Evolutionary conservation across 1,140 invertebrate species (phyloP).

Genomic region (Hylaeus volcanicus): DNA sequence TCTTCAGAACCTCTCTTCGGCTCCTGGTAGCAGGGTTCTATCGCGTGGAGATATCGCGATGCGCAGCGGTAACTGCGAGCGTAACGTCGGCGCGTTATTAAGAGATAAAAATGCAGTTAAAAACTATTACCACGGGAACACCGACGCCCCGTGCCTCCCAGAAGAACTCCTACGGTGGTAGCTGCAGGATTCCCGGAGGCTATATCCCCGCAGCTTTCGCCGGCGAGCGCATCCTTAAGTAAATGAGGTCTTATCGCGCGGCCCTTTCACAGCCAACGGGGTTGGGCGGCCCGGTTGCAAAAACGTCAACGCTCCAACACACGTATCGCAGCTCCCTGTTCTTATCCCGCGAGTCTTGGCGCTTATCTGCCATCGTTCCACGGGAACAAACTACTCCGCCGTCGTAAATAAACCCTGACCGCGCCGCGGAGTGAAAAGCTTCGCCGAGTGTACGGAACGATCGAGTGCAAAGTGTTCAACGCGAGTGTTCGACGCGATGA

Average conservation of each 20-base stretch:
- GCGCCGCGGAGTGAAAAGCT: not conserved
- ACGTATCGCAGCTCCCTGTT: not conserved
- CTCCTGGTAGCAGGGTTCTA: not conserved
- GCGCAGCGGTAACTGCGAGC: not conserved
- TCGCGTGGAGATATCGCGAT: not conserved
- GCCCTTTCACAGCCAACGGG: not conserved
- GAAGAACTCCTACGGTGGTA: not conserved
- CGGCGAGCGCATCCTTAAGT: slow-evolving; percentile 9
- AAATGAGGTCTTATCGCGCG: slow-evolving; percentile 44
- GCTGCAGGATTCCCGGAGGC: slow-evolving; percentile 8
- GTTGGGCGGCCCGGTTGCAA: not conserved
- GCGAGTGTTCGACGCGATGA: not conserved
- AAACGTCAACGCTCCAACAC: slow-evolving; percentile 24
- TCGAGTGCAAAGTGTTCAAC: not conserved
- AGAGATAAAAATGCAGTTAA: slow-evolving; percentile 45
- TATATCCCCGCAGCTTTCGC: slow-evolving; percentile 4
- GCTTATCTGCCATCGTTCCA: not conserved
- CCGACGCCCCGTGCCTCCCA: not conserved
- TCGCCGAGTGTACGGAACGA: not conserved
- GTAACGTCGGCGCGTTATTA: slow-evolving; percentile 7
- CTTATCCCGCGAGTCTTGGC: not conserved
- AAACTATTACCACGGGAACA: slow-evolving; percentile 17
- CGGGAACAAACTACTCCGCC: not conserved
- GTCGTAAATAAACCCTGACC: slow-evolving; percentile 14
- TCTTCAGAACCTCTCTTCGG: not conserved